A percentile compares a stretch with the other conserved stretches of the same genome.
Evolutionary conservation across 2,113 vertebrate genomes (phyloP).

Genomic region (Pseudois nayaur): DNA sequence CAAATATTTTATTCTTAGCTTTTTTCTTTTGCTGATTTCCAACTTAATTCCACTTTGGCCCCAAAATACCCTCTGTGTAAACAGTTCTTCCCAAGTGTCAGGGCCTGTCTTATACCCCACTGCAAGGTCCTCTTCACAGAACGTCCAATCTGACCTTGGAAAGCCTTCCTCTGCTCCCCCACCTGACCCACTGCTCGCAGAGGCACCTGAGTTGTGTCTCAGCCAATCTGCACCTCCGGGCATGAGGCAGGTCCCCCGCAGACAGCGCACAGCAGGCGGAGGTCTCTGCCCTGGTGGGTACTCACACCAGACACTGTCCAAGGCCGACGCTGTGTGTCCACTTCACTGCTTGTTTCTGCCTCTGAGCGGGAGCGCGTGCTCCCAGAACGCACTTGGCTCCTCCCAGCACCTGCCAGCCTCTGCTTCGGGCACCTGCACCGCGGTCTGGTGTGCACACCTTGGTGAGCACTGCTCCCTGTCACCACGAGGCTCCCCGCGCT

Average conservation of each 20-base stretch:
- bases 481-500: rapidly evolving
- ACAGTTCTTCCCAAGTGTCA: not conserved
- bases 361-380: rapidly evolving
- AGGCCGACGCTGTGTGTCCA: not conserved
- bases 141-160: rapidly evolving
- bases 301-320: not conserved
- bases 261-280: not conserved
- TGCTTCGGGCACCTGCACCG: not conserved
- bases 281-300: not conserved
- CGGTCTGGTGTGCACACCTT: rapidly evolving
- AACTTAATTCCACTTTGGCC: not conserved
- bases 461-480: rapidly evolving
- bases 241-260: not conserved
- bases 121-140: not conserved
- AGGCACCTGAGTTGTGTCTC: not conserved
- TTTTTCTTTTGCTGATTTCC: not conserved
- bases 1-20: not conserved
- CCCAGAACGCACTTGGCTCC: rapidly evolving
- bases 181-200: not conserved
- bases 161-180: not conserved
- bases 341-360: not conserved
- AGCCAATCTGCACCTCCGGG: not conserved
- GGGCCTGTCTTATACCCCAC: not conserved
- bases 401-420: not conserved
- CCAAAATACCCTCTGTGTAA: not conserved